These are phyloP conservation scores for Meloe dianella DNA, from an alignment of 2,888 invertebrate species.

Conservation along the genomic window DNA sequence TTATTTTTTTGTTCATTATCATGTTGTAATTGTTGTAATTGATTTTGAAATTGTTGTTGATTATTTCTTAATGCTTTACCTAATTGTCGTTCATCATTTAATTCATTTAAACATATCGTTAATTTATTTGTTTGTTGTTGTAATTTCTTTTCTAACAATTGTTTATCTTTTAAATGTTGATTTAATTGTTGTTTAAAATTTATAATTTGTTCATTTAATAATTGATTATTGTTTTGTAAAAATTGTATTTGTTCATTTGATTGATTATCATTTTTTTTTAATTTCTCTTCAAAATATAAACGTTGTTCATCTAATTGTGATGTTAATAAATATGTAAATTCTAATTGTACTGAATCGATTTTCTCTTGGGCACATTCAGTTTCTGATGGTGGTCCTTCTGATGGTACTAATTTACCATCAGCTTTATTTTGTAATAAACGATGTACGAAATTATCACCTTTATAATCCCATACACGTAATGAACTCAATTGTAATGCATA, in stretches of 20 bases:
- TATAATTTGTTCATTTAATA: conserved; percentile 61
- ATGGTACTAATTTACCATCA: conserved; percentile 93
- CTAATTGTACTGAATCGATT: conserved; percentile 91
- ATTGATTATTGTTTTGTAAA: conserved; percentile 40
- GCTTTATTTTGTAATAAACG: conserved; percentile 94
- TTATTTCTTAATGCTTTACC: conserved; percentile 78
- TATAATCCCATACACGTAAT: conserved; percentile 99
- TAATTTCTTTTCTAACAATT: conserved; percentile 73
- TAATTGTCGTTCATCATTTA: conserved; percentile 85
- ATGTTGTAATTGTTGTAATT: conserved; percentile 65
- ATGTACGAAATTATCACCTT: conserved; percentile 96
- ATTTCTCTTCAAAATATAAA: conserved; percentile 85
- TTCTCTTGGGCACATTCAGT: conserved; percentile 75
- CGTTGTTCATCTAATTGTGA: conserved; percentile 95
- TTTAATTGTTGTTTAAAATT: conserved; percentile 61
- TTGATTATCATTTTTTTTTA: conserved; percentile 59
- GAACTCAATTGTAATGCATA: conserved; percentile 96
- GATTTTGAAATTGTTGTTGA: conserved; percentile 74
- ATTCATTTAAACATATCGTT: conserved; percentile 69
- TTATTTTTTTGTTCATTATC: conserved; percentile 61
- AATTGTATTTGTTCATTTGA: conserved; percentile 11
- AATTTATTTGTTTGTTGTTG: conserved; percentile 68
- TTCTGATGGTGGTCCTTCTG: conserved; percentile 70
- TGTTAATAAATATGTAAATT: conserved; percentile 95
- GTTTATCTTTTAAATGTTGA: conserved; percentile 69